These are phyloP conservation scores for Falco punctatus DNA, from an alignment of 2,113 vertebrate species.

Conservation along the genomic window DNA sequence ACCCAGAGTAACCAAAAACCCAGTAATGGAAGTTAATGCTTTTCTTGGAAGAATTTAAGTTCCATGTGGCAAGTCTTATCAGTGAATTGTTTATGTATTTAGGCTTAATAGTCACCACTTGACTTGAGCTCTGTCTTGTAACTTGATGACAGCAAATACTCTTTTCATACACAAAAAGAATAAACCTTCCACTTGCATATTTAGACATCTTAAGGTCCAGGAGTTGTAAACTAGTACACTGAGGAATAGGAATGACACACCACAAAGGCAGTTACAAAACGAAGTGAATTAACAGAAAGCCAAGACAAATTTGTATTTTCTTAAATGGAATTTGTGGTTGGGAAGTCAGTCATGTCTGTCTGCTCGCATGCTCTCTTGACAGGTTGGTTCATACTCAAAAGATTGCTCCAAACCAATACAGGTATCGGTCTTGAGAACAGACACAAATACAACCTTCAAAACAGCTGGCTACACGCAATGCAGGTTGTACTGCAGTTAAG, in stretches of 20 bases:
- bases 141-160: neutral
- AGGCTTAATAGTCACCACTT: neutral
- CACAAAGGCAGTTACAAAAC: neutral
- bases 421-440: neutral
- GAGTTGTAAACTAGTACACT: neutral
- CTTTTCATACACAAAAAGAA: neutral
- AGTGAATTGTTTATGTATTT: neutral
- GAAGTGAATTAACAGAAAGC: neutral
- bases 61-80: neutral
- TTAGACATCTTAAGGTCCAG: neutral
- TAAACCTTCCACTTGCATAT: neutral
- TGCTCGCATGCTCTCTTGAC: fast-evolving
- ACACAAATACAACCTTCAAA: neutral
- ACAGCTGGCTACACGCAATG: neutral
- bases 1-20: neutral
- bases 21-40: neutral
- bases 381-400: neutral
- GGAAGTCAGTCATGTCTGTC: neutral
- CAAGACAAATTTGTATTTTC: neutral
- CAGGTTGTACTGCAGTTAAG: neutral
- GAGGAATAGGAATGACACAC: neutral
- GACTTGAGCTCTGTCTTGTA: neutral
- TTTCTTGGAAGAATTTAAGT: neutral
- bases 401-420: neutral
- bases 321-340: neutral